Conservation (phyloP, 35 echinoderm and acorn worm genomes). For the Holothuria glaberrima region DNA sequence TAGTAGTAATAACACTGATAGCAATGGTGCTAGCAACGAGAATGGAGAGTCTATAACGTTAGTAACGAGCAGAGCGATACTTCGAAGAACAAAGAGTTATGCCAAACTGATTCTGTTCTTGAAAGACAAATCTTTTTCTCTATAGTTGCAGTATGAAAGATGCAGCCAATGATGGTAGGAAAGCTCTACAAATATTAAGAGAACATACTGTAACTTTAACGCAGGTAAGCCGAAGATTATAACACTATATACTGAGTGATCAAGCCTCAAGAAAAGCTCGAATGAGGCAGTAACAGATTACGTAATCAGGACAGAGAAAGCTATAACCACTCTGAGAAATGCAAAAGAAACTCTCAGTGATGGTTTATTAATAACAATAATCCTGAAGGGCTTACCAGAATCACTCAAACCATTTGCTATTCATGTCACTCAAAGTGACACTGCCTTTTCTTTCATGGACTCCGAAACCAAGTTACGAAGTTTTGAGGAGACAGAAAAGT, state of each 20-base stretch:
- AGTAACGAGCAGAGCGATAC: conserved; percentile 16
- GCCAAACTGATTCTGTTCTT: conserved; percentile 57
- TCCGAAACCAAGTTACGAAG: neutral
- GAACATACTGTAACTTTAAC: conserved; percentile 32
- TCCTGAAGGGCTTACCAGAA: too few relatives aligned
- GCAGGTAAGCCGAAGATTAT: conserved; percentile 46
- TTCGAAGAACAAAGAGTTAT: conserved; percentile 27
- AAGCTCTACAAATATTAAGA: too few relatives aligned
- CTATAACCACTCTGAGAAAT: neutral
- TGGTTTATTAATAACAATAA: too few relatives aligned
- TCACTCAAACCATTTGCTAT: conserved; percentile 26
- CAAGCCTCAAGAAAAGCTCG: neutral
- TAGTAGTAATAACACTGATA: neutral
- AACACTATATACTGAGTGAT: conserved; percentile 16
- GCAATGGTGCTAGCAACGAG: too few relatives aligned
- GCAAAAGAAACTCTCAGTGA: too few relatives aligned
- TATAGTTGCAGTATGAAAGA: conserved; percentile 48
- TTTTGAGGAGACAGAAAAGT: conserved; percentile 24
- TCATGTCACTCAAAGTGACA: conserved; percentile 2
- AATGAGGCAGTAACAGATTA: too few relatives aligned
- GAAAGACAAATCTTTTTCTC: conserved; percentile 40
- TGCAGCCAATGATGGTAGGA: conserved; percentile 35
- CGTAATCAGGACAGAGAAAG: conserved; percentile 42
- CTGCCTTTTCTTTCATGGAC: neutral
- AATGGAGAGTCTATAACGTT: neutral